These are phyloP conservation scores for Gonatopus flavifemur DNA, from an alignment of 1,140 invertebrate species.

Conservation along the genomic window DNA sequence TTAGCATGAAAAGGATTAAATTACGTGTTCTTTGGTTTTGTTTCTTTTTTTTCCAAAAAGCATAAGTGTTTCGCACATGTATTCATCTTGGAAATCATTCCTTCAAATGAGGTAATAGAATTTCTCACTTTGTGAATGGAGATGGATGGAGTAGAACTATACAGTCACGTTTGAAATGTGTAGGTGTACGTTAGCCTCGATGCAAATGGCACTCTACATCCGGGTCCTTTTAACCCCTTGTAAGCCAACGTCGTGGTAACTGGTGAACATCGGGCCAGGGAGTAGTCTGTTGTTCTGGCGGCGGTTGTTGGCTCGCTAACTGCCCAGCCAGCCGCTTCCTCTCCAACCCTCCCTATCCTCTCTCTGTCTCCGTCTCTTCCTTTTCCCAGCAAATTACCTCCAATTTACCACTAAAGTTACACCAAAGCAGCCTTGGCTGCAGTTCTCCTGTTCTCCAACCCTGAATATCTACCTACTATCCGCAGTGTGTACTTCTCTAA, in stretches of 20 bases:
- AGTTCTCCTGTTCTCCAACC: slow-evolving; percentile 24
- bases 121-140: too few relatives aligned
- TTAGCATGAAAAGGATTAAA: too few relatives aligned
- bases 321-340: slow-evolving; percentile 34
- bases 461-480: slow-evolving; percentile 13
- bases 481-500: too few relatives aligned
- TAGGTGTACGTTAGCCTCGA: too few relatives aligned
- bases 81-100: too few relatives aligned
- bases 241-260: slow-evolving; percentile 30
- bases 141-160: too few relatives aligned
- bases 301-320: slow-evolving; percentile 39
- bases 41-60: too few relatives aligned
- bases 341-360: too few relatives aligned
- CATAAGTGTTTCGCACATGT: too few relatives aligned
- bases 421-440: slow-evolving; percentile 21
- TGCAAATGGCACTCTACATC: slow-evolving; percentile 17
- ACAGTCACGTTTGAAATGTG: too few relatives aligned
- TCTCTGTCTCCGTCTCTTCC: neutral
- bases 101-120: too few relatives aligned
- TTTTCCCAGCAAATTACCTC: slow-evolving; percentile 43
- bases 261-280: slow-evolving; percentile 23
- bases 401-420: slow-evolving; percentile 42
- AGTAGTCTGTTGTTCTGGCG: slow-evolving; percentile 38
- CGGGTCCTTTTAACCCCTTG: slow-evolving; percentile 27
- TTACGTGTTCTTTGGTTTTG: too few relatives aligned